Evolutionary conservation across 2,797 vertebrate genomes (phyloP), one percentile per base, ranked within the genome.

Genomic region (Melanitta fusca): DNA sequence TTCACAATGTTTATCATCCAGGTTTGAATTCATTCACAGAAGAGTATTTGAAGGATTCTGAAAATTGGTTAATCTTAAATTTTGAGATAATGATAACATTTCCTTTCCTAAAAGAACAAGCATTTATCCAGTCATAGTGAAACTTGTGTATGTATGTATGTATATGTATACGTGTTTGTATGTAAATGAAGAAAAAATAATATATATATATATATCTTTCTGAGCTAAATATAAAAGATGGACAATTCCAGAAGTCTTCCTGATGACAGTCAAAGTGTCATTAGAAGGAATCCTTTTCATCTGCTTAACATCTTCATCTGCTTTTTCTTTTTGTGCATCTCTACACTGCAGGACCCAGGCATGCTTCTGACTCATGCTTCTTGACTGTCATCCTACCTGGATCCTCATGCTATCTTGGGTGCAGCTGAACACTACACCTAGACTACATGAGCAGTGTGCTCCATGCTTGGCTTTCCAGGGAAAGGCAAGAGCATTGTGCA

Each of bases 371-470:
- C 6, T 25, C 34, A 45, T 19, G 43, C 43, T 45, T 45, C 43
- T 45, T 45, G 43, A 45, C 43, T 45, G 49, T 36, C 54, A 58
- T 88, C 49, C 34, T 58, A 0, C 13, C 32, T 8, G 6, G 8
- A 25, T 6, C 53, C 12, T 54, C 0, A 0, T 0, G 1, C 30
- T 0, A 0, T 0, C 2, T 1, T 28, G 43, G 22, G 38, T 51
- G 43, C 16, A 74, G 57, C 39, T 72, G 24, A n/a, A 54, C 58
- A 2, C 36, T 24, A 19, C 56, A 6, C 4, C 49, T 25, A 25
- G 24, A 25, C 49, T 49, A 49, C 24, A 25, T 25, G 49, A 49
- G 13, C 17, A 7, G 14, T 38, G 77, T 25, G 27, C 19, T 53
- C 51, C 30, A 7, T 24, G 32, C 38, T 85, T 60, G 51, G 38